Conservation (phyloP, 2,113 vertebrate species). For the Muntiacus reevesi region DNA sequence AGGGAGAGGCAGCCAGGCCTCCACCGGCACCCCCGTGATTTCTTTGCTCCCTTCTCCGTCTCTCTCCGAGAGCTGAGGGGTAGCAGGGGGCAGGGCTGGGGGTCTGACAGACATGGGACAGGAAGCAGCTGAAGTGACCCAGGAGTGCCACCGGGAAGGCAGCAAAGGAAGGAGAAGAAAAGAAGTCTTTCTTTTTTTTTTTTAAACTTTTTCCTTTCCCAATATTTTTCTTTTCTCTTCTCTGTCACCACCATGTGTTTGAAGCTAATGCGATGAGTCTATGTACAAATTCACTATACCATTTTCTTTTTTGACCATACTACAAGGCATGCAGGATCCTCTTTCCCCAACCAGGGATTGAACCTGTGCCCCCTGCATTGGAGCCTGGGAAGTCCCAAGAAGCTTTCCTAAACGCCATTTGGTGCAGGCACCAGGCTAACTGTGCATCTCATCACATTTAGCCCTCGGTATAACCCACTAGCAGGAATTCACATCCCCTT, state of each 20-base stretch:
- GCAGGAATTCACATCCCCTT: background rate
- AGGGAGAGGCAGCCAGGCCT: background rate
- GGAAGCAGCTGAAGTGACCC: background rate
- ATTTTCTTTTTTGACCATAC: background rate
- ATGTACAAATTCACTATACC: background rate
- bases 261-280: background rate
- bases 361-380: background rate
- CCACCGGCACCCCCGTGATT: background rate
- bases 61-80: background rate
- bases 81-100: background rate
- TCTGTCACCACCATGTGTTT: background rate
- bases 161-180: background rate
- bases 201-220: background rate
- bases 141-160: background rate
- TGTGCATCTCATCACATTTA: background rate
- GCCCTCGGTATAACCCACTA: accelerated
- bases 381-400: background rate
- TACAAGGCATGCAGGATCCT: background rate
- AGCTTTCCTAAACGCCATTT: background rate
- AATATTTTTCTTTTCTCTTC: background rate
- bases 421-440: background rate
- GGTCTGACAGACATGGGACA: background rate
- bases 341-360: background rate
- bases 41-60: background rate
- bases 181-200: background rate